A percentile compares a stretch with the other conserved stretches of the same genome.
phyloP scores from a whole-genome alignment of 2,888 invertebrate genomes.

The Eupsilia transversa region DNA sequence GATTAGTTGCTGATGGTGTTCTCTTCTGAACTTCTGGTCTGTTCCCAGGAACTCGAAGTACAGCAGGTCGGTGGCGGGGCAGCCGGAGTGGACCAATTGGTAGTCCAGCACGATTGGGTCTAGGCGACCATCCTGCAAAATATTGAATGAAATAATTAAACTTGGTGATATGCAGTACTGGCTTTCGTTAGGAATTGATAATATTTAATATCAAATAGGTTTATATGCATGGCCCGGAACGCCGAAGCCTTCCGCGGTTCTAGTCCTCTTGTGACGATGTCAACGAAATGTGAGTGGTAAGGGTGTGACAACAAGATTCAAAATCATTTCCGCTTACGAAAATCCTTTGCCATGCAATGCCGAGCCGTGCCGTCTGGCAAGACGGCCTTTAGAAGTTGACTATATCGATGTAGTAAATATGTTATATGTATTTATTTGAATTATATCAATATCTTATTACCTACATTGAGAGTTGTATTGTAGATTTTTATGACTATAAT shows the following conservation, averaged over 20 bases:
- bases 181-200: not conserved
- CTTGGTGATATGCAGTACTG: not conserved
- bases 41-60: slow-evolving; percentile 77
- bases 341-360: not conserved
- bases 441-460: not conserved
- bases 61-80: slow-evolving; percentile 73
- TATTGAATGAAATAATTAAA: slow-evolving; percentile 2
- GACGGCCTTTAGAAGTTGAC: no score
- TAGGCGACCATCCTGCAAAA: slow-evolving; percentile 65
- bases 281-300: not conserved
- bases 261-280: not conserved
- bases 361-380: not conserved
- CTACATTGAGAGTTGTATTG: no score
- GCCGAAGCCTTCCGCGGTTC: no score
- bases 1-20: slow-evolving; percentile 69
- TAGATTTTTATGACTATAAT: no score
- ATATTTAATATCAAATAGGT: no score
- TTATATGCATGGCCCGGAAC: no score
- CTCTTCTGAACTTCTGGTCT: slow-evolving; percentile 74
- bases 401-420: no score
- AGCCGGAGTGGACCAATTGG: slow-evolving; percentile 75
- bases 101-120: slow-evolving; percentile 74
- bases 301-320: not conserved
- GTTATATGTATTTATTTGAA: not conserved
- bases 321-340: not conserved